Conservation (phyloP, 64 coral and sea anemone species). For the Montipora capricornis region DNA sequence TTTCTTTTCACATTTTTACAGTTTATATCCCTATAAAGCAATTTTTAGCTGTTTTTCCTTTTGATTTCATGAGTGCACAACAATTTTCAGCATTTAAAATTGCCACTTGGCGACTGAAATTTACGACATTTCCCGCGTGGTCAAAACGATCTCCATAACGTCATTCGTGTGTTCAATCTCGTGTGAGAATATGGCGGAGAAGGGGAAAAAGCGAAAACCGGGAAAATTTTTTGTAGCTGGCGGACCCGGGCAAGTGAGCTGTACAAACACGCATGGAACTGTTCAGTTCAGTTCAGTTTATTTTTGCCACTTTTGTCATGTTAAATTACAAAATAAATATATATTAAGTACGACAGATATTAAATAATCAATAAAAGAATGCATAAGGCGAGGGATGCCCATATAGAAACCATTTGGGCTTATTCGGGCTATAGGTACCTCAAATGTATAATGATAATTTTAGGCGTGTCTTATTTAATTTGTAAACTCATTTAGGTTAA, state of each 20-base stretch:
- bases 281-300: too few species aligned
- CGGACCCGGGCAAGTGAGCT: background rate
- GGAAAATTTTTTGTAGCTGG: slow-evolving; percentile 6
- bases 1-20: background rate
- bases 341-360: too few species aligned
- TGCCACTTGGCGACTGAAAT: background rate
- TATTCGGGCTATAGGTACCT: too few species aligned
- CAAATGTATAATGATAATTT: too few species aligned
- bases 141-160: background rate
- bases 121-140: background rate
- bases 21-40: background rate
- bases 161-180: background rate
- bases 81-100: background rate
- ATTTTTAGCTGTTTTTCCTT: background rate
- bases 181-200: background rate
- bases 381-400: too few species aligned
- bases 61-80: background rate
- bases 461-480: too few species aligned
- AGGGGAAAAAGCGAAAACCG: background rate
- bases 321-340: too few species aligned
- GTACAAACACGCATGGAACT: background rate
- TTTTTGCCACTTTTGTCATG: too few species aligned
- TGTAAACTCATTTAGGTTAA: too few species aligned
- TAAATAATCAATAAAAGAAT: too few species aligned
- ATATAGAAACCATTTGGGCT: too few species aligned